Evolutionary conservation across 92 coral and sea anemone species (phyloP).

Genomic region (Umimayanthus chanpuru): DNA sequence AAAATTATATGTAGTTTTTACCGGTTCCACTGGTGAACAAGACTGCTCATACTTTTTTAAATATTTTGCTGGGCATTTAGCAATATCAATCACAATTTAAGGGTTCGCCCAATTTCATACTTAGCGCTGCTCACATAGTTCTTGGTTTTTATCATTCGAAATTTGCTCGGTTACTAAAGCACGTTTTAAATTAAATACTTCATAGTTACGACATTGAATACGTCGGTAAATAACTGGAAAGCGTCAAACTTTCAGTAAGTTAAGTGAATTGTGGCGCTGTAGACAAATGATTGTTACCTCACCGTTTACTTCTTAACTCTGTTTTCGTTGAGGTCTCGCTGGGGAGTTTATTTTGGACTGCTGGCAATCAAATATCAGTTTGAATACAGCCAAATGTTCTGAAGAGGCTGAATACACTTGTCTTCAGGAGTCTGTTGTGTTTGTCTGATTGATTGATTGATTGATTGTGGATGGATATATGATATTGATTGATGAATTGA

Average conservation of each 20-base stretch:
- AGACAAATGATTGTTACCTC: too few relatives aligned
- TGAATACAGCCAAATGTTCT: not conserved
- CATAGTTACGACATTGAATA: not conserved
- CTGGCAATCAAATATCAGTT: not conserved
- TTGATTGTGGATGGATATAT: too few relatives aligned
- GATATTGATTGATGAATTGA: too few relatives aligned
- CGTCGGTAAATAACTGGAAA: too few relatives aligned
- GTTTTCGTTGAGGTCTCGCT: not conserved
- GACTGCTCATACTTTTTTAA: not conserved
- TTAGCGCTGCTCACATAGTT: not conserved
- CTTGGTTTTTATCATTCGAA: not conserved
- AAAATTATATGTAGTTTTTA: too few relatives aligned
- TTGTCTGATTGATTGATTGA: too few relatives aligned
- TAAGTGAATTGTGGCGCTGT: too few relatives aligned
- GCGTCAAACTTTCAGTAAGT: too few relatives aligned
- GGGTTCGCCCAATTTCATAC: not conserved
- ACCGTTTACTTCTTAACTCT: too few relatives aligned
- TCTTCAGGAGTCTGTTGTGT: not conserved
- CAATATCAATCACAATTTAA: not conserved
- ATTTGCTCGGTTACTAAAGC: not conserved
- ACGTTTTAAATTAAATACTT: not conserved
- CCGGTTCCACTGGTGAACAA: not conserved
- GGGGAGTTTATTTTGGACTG: not conserved
- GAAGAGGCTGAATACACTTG: not conserved
- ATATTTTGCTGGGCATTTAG: not conserved